These are phyloP conservation scores for Trachymyrmex septentrionalis DNA, from an alignment of 1,140 invertebrate genomes.

Conservation along the genomic window DNA sequence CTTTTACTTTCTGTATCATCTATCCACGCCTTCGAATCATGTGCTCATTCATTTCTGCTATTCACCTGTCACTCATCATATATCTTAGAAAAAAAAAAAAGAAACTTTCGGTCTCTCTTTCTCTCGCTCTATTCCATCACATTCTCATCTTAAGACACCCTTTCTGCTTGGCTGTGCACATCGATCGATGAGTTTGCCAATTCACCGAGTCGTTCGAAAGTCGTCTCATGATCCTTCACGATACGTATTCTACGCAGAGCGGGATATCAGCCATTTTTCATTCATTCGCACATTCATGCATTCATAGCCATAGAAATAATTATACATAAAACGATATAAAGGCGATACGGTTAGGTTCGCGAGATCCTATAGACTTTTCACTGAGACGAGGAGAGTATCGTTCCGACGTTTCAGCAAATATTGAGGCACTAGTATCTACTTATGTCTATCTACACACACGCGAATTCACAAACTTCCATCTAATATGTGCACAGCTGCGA, in stretches of 20 bases:
- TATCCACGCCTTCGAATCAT: constrained; percentile 65
- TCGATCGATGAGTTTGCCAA: constrained; percentile 81
- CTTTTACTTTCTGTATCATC: constrained; percentile 47
- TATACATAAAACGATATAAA: background rate
- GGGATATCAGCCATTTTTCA: constrained; percentile 44
- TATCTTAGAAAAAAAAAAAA: constrained; percentile 31
- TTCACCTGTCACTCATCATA: constrained; percentile 69
- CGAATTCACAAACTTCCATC: constrained; percentile 74
- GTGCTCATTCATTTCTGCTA: constrained; percentile 79
- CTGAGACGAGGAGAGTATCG: constrained; percentile 11
- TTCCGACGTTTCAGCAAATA: constrained; percentile 11
- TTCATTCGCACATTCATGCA: constrained; percentile 68
- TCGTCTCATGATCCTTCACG: constrained; percentile 36
- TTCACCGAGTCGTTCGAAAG: constrained; percentile 69
- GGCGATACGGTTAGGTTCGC: constrained; percentile 21
- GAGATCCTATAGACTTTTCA: constrained; percentile 32
- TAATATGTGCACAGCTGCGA: constrained; percentile 83
- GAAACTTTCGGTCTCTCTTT: constrained; percentile 50
- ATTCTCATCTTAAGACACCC: constrained; percentile 73
- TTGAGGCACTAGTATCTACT: constrained; percentile 20
- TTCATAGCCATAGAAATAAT: constrained; percentile 67
- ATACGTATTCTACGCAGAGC: constrained; percentile 32
- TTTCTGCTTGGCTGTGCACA: constrained; percentile 83
- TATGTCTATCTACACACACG: constrained; percentile 53
- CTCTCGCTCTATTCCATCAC: constrained; percentile 61